These are phyloP conservation scores for Euphonia xanthogaster DNA, from an alignment of 2,797 vertebrate species.

Conservation along the genomic window DNA sequence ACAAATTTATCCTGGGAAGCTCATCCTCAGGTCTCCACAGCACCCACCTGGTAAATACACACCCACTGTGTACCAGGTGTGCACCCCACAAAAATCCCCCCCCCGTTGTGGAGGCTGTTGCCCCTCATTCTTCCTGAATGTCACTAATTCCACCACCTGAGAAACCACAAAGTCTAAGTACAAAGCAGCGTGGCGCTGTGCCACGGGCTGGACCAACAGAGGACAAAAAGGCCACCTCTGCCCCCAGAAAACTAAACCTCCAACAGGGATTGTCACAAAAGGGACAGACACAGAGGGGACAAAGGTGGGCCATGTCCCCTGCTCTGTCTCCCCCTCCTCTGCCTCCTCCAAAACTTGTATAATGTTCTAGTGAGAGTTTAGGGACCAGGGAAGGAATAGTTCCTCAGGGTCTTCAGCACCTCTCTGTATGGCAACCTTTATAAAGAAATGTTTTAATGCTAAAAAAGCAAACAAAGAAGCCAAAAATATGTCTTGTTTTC, in stretches of 20 bases:
- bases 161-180: background rate
- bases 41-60: background rate
- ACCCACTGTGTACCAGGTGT: background rate
- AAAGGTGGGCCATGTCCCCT: fast-evolving
- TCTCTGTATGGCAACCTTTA: background rate
- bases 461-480: background rate
- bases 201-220: background rate
- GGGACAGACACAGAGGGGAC: background rate
- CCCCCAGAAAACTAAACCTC: background rate
- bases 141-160: background rate
- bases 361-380: background rate
- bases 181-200: background rate
- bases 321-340: fast-evolving
- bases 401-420: background rate
- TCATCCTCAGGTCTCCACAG: fast-evolving
- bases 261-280: background rate
- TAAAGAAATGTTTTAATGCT: background rate
- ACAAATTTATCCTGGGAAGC: background rate
- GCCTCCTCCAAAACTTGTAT: background rate
- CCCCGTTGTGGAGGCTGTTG: fast-evolving
- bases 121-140: background rate
- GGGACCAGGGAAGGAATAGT: background rate
- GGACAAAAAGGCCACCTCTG: background rate
- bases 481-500: background rate
- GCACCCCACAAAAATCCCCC: background rate